Evolutionary conservation across 1,140 invertebrate genomes (phyloP).

Genomic region (Thalassaphorura encarpata): DNA sequence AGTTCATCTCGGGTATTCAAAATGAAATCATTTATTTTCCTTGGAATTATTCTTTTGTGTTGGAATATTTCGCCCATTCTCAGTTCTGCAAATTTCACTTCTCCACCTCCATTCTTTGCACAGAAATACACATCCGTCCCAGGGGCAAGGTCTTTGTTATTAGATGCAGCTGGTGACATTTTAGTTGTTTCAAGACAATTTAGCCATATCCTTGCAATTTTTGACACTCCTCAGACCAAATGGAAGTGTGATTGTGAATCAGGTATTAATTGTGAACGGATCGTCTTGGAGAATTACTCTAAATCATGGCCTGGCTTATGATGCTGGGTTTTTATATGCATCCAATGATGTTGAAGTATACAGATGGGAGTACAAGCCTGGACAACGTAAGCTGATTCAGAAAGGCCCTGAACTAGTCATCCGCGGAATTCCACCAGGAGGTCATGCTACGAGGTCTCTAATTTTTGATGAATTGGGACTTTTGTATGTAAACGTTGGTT

Average conservation of each 20-base stretch:
- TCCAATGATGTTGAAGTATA: conserved; percentile 10
- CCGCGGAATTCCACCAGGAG: background rate
- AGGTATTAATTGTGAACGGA: background rate
- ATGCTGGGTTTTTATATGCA: conserved; percentile 3
- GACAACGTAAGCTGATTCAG: background rate
- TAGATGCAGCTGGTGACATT: conserved; percentile 8
- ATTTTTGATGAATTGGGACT: background rate
- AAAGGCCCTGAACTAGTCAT: background rate
- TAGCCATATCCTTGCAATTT: background rate
- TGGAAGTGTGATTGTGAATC: background rate
- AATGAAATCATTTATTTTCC: background rate
- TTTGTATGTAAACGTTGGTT: conserved; percentile 14
- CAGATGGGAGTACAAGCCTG: conserved; percentile 17
- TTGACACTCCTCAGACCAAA: background rate
- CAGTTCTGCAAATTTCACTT: background rate
- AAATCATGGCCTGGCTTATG: conserved; percentile 9
- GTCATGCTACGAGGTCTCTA: conserved; percentile 6
- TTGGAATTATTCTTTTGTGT: background rate
- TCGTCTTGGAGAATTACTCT: background rate
- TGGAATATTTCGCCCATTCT: background rate
- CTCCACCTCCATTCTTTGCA: background rate
- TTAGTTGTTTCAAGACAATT: background rate
- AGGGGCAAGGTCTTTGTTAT: background rate
- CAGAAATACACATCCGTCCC: background rate
- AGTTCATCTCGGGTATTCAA: background rate